phyloP scores from a whole-genome alignment of 2,113 vertebrate genomes.

The Thunnus maccoyii region DNA sequence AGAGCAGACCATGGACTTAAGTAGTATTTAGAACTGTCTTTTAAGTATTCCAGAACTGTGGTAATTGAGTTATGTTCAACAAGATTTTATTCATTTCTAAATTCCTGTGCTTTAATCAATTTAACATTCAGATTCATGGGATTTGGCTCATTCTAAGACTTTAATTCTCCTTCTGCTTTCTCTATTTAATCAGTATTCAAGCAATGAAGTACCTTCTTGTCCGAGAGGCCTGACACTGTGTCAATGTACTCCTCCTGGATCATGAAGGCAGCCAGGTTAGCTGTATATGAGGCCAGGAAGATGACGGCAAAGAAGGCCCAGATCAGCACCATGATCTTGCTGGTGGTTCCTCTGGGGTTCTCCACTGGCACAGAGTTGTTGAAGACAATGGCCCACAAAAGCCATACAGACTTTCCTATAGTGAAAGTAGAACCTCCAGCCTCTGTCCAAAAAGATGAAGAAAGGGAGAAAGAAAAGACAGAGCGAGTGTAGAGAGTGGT shows the following conservation, averaged over 20 bases:
- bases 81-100: slow-evolving; percentile 69
- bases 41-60: slow-evolving; percentile 52
- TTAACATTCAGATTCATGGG: slow-evolving; percentile 65
- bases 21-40: slow-evolving; percentile 53
- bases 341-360: slow-evolving; percentile 95
- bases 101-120: slow-evolving; percentile 71
- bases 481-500: slow-evolving; percentile 17
- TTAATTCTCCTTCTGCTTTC: slow-evolving; percentile 61
- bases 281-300: slow-evolving; percentile 97
- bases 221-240: slow-evolving; percentile 95
- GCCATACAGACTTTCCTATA: slow-evolving; percentile 95
- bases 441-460: slow-evolving; percentile 73
- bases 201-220: slow-evolving; percentile 88
- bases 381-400: slow-evolving; percentile 93
- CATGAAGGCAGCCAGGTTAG: slow-evolving; percentile 97
- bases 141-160: slow-evolving; percentile 68
- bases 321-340: slow-evolving; percentile 97
- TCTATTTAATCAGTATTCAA: slow-evolving; percentile 68
- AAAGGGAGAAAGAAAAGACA: slow-evolving; percentile 12
- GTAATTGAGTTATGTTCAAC: slow-evolving; percentile 66
- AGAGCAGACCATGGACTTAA: slow-evolving; percentile 54
- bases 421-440: slow-evolving; percentile 92
- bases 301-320: slow-evolving; percentile 98
- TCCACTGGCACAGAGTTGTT: slow-evolving; percentile 97
- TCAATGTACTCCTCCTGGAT: slow-evolving; percentile 98